Evolutionary conservation across 1,140 invertebrate species (phyloP).

Genomic region (Popillia japonica): DNA sequence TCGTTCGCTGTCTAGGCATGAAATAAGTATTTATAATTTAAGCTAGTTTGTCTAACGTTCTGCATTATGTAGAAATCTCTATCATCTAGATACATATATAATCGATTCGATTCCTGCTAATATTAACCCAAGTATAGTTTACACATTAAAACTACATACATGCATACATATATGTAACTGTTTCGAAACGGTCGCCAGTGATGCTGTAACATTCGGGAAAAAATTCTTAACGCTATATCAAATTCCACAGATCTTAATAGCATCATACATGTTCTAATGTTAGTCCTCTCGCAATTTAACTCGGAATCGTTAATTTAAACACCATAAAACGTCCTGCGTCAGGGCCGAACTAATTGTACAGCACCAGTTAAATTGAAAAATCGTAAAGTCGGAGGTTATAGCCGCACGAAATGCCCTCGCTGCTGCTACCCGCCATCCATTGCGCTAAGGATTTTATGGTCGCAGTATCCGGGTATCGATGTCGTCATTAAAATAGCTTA

Average conservation of each 20-base stretch:
- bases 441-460: background rate
- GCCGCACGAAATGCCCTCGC: background rate
- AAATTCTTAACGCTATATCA: no score
- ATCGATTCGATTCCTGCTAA: background rate
- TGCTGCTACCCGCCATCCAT: background rate
- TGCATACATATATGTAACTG: no score
- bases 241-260: no score
- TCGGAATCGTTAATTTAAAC: background rate
- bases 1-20: background rate
- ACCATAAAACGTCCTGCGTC: background rate
- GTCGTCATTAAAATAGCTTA: constrained; percentile 15
- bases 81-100: constrained; percentile 3
- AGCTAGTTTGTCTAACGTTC: background rate
- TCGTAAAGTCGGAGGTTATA: background rate
- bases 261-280: background rate
- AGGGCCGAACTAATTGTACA: constrained; percentile 23
- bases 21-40: background rate
- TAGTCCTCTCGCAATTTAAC: background rate
- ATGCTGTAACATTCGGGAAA: no score
- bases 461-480: constrained; percentile 26
- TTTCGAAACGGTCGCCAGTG: background rate
- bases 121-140: no score
- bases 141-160: no score
- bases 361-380: constrained; percentile 24
- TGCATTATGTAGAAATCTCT: no score